phyloP scores from a whole-genome alignment of 2,113 vertebrate species.

The Oncorhynchus clarkii region DNA sequence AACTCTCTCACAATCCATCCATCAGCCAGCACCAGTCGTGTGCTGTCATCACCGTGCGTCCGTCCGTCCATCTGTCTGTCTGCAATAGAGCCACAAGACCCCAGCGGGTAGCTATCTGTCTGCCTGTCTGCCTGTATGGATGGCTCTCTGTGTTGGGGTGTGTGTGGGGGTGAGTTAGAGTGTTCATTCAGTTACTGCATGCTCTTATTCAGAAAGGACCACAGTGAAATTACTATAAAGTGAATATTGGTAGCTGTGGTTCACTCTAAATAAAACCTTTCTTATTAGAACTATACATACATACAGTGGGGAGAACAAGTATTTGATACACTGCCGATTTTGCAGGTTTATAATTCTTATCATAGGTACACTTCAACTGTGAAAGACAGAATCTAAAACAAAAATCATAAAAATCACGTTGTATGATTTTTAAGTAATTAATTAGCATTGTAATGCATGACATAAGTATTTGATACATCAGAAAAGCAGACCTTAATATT shows the following conservation, averaged over 20 bases:
- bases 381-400: too few relatives aligned
- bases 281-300: not conserved
- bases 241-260: not conserved
- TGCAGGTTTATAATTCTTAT: too few relatives aligned
- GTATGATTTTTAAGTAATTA: too few relatives aligned
- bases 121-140: slow-evolving; percentile 28
- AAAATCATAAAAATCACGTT: too few relatives aligned
- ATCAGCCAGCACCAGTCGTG: slow-evolving; percentile 55
- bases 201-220: too few relatives aligned
- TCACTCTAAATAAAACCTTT: not conserved
- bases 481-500: too few relatives aligned
- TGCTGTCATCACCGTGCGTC: slow-evolving; percentile 50
- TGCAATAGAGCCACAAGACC: slow-evolving; percentile 54
- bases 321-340: too few relatives aligned
- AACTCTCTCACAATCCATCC: slow-evolving; percentile 62
- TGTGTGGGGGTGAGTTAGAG: not conserved
- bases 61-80: slow-evolving; percentile 67
- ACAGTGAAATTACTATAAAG: not conserved
- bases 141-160: slow-evolving; percentile 31
- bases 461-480: too few relatives aligned
- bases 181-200: slow-evolving; percentile 3
- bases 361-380: too few relatives aligned
- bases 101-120: slow-evolving; percentile 58
- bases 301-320: not conserved
- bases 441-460: too few relatives aligned